Evolutionary conservation across 2,888 invertebrate species (phyloP).

Genomic region (Lamellibrachia columna): DNA sequence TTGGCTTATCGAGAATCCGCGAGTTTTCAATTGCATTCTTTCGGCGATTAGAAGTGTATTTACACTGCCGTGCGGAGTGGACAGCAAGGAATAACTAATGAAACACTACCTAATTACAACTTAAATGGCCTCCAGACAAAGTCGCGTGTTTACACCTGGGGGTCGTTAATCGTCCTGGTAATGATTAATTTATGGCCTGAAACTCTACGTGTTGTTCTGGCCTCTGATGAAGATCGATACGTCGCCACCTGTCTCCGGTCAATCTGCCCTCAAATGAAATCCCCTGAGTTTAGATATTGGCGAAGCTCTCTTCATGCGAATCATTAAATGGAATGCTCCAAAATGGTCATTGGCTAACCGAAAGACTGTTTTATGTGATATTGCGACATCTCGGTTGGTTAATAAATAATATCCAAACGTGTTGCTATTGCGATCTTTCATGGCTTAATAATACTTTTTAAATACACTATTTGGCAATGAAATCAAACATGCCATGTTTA

Average conservation of each 20-base stretch:
- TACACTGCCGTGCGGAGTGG: not conserved
- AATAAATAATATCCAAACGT: no score
- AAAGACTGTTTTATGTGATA: no score
- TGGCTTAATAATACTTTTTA: no score
- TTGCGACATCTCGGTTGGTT: no score
- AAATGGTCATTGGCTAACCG: no score
- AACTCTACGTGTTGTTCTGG: not conserved
- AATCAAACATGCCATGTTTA: no score
- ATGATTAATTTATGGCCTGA: not conserved
- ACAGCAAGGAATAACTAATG: not conserved
- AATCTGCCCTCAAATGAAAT: no score
- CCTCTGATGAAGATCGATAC: not conserved
- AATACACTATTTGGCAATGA: no score
- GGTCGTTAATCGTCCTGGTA: not conserved
- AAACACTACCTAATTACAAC: slow-evolving; percentile 3
- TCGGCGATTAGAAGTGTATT: not conserved
- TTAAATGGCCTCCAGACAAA: not conserved
- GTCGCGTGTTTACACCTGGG: not conserved
- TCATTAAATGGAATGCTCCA: not conserved
- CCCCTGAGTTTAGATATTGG: not conserved
- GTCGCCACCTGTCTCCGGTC: not conserved
- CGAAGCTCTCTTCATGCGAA: not conserved
- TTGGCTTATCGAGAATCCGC: no score
- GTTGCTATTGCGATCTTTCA: no score
- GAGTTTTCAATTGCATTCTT: not conserved